Evolutionary conservation across 2,888 invertebrate species (phyloP), one percentile per base, ranked within the genome.

Genomic region (Horisme vitalbata): DNA sequence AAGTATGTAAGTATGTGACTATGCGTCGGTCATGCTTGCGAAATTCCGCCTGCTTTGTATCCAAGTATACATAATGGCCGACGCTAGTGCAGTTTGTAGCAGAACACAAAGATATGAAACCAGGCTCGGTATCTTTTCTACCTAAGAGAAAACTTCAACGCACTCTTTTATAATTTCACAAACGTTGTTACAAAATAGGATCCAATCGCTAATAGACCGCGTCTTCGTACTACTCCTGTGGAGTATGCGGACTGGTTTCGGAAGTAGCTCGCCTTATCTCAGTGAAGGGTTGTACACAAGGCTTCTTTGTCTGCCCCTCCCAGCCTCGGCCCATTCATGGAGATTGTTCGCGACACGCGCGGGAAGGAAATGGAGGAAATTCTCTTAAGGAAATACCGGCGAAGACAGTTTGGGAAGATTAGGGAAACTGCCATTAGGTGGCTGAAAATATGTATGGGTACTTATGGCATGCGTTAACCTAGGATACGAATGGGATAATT

Each of bases 181-280:
- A 9, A 26, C 26, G 10, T 26, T 10, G 4, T 8, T 23, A 26
- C 26, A 26, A 26, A 11, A 5, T 8, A 32, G 8, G 32, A 32
- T 20, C 7, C 8, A 18, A 32, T 38, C 12, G 21, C 37, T 21
- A 30, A 18, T 4, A 6, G 9, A 3, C 28, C 2, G 10, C 11
- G 2, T 4, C 31, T 18, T 20, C 13, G 30, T 15, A 13, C n/a
- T n/a, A n/a, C n/a, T n/a, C n/a, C 18, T 3, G 48, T 34, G 55
- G 49, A 47, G 48, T 47, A 55, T 37, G 37, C 41, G 31, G n/a
- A 33, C 7, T 49, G 36, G 43, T 41, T 58, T 45, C 49, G 58
- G 61, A 57, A 57, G 55, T 50, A 41, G 33, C 45, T 23, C 54
- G 49, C 51, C 53, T 50, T 55, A 28, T 28, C 54, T 48, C 50